Conservation (phyloP, 2,888 invertebrate species). For the Thymelicus lineola region DNA sequence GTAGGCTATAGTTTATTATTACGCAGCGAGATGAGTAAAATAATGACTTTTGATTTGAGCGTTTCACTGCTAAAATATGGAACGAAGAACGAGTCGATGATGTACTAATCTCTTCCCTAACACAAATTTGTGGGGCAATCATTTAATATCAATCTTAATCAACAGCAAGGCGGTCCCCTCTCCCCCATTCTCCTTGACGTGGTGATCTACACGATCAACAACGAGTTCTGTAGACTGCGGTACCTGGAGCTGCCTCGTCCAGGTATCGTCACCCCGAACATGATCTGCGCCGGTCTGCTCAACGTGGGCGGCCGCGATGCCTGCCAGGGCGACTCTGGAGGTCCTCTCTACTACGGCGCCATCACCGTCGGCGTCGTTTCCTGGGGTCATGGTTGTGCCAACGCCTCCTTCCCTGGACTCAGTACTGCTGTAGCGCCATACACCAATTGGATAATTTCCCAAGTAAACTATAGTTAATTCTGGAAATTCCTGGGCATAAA, state of each 20-base stretch:
- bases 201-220: constrained; percentile 57
- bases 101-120: too few relatives aligned
- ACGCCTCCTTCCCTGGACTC: constrained; percentile 67
- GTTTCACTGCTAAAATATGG: too few relatives aligned
- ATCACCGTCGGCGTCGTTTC: constrained; percentile 69
- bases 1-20: too few relatives aligned
- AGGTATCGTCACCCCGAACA: constrained; percentile 58
- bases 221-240: constrained; percentile 51
- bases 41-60: too few relatives aligned
- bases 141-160: not conserved
- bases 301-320: constrained; percentile 59
- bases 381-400: constrained; percentile 70
- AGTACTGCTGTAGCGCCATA: constrained; percentile 62
- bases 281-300: constrained; percentile 68
- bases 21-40: too few relatives aligned
- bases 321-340: constrained; percentile 61
- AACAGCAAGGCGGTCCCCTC: constrained; percentile 49
- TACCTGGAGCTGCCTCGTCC: constrained; percentile 48
- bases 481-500: not conserved
- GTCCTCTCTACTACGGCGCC: constrained; percentile 49
- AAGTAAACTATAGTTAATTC: not conserved
- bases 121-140: too few relatives aligned
- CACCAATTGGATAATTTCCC: constrained; percentile 41
- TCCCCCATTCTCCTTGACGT: constrained; percentile 52
- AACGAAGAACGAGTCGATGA: too few relatives aligned